These are phyloP conservation scores for Alces alces DNA, from an alignment of 2,113 vertebrate species.

Conservation along the genomic window DNA sequence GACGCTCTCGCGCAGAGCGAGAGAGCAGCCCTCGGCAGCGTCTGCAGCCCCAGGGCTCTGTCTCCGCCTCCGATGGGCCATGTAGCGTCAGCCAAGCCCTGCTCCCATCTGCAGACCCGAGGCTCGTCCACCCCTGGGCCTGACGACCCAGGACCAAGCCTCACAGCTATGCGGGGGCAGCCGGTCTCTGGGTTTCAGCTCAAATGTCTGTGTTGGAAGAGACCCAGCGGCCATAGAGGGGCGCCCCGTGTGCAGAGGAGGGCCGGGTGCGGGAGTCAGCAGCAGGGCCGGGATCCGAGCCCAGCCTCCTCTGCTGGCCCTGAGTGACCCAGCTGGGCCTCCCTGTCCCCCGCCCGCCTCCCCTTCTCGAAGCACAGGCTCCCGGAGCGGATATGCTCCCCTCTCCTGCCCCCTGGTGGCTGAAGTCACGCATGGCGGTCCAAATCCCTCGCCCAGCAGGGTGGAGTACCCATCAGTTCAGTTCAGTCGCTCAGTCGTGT, in stretches of 20 bases:
- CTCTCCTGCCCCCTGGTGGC: constrained; percentile 51
- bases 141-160: neutral
- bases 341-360: neutral
- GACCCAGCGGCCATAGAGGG: neutral
- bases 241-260: neutral
- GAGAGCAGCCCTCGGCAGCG: rapidly evolving
- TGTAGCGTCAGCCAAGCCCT: neutral
- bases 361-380: neutral
- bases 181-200: neutral
- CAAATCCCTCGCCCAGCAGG: neutral
- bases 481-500: neutral
- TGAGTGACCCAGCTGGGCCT: constrained; percentile 4
- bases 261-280: neutral
- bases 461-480: neutral
- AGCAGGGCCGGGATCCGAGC: neutral
- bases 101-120: neutral
- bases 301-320: constrained; percentile 1
- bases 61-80: neutral
- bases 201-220: neutral
- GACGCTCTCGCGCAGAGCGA: neutral
- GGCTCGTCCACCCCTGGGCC: neutral
- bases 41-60: neutral
- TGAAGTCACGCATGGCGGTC: rapidly evolving
- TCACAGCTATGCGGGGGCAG: neutral
- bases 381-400: rapidly evolving